Percentiles rank a stretch among this genome's conserved stretches.
These are phyloP conservation scores for Avahi laniger DNA, from an alignment of 2,797 vertebrate species.

Conservation along the genomic window DNA sequence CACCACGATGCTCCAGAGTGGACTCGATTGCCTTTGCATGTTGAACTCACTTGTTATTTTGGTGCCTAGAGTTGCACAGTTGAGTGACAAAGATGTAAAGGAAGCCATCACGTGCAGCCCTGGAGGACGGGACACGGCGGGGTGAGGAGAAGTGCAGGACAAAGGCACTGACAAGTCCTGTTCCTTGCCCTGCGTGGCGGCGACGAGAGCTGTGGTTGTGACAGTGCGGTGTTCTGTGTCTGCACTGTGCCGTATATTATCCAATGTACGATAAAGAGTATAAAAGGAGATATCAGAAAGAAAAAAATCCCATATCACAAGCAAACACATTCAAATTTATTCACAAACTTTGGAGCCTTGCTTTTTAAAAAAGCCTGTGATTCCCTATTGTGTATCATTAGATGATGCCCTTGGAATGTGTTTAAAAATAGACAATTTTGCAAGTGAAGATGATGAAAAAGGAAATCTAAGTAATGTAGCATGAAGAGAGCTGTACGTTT, in stretches of 20 bases:
- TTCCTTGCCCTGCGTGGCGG: accelerated
- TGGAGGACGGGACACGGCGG: accelerated
- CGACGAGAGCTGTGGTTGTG: neutral
- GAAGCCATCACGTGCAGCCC: neutral
- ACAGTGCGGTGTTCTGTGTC: neutral
- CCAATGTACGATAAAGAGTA: no score
- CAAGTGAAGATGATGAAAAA: neutral
- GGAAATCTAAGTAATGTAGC: accelerated
- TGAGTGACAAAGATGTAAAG: neutral
- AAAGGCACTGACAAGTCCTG: neutral
- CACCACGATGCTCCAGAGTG: accelerated
- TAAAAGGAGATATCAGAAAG: neutral
- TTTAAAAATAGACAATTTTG: neutral
- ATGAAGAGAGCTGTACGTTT: neutral
- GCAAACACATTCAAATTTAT: neutral
- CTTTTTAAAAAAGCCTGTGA: neutral
- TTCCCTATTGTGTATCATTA: neutral
- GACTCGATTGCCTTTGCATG: neutral
- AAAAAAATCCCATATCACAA: neutral
- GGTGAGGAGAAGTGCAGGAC: neutral
- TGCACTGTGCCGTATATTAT: neutral
- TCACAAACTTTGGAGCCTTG: neutral
- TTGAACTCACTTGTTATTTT: neutral
- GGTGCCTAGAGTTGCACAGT: neutral
- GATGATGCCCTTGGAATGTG: neutral